Evolutionary conservation across 2,797 vertebrate genomes (phyloP), one percentile per base, ranked within the genome.

Genomic region (Hafferia zeledoni): DNA sequence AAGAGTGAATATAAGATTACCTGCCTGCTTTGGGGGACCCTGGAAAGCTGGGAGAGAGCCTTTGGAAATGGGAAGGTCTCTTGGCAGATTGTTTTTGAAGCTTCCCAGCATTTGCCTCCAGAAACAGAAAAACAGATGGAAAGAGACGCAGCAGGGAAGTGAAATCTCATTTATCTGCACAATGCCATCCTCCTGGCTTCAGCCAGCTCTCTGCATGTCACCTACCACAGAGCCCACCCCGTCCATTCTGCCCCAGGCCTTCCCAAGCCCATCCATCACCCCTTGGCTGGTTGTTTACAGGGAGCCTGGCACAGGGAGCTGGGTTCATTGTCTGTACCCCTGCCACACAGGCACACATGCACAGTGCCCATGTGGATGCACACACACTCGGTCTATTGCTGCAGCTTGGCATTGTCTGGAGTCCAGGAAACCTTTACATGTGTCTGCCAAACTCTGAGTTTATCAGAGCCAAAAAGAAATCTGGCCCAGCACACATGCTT

Each of bases 141-240:
- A 98, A 92, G 97, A 96, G 91, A 91, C 98, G 93, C 98, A 98
- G 98, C 98, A 98, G 98, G 98, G 98, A 97, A 98, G 96, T 95
- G 69, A 92, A 95, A 94, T 90, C 93, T 96, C 94, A 96, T 97
- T 97, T 96, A 93, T 96, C 83, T 39, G 89, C 94, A 97, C 96
- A 97, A 96, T 96, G 89, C 91, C 94, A 85, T 83, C 60, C 79
- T 91, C 72, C 69, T 64, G 94, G 86, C 85, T 96, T 84, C 92
- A 91, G 83, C 85, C 94, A 92, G 83, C 74, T 88, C 79, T 63
- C 89, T 89, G 87, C 84, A 31, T 60, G 93, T 81, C 78, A 81
- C 93, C 90, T 61, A 94, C 68, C 74, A 81, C 0, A 53, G 70
- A 82, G 65, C 75, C 76, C 80, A 65, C 81, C 70, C 87, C 1